Evolutionary conservation across 2,888 invertebrate species (phyloP).

Genomic region (Orthosia cruda): DNA sequence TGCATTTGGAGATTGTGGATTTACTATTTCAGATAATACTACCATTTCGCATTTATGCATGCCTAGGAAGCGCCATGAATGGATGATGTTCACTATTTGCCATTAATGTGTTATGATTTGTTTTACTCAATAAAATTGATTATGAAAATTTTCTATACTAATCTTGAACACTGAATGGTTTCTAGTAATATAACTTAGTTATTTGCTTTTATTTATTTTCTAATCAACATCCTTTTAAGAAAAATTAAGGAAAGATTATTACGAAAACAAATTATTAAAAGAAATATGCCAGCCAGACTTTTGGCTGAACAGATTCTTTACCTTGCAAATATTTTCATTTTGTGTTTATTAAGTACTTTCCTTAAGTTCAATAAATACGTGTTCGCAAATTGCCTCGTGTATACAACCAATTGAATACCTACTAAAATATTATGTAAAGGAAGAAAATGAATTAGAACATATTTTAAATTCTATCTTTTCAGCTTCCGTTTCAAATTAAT

Average conservation of each 20-base stretch:
- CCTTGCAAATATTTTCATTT: slow-evolving; percentile 29
- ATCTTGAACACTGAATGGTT: too few species aligned
- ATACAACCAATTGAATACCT: neutral
- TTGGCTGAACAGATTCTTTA: neutral
- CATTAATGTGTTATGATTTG: too few species aligned
- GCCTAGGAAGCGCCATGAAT: too few species aligned
- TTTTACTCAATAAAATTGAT: too few species aligned
- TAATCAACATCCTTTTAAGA: neutral
- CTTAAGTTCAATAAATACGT: slow-evolving; percentile 8
- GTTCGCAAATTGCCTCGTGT: too few species aligned
- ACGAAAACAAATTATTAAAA: neutral
- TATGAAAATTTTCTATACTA: too few species aligned
- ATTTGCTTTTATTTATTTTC: too few species aligned
- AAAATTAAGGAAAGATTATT: neutral
- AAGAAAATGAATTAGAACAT: neutral
- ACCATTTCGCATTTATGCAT: too few species aligned
- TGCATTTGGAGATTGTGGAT: too few species aligned
- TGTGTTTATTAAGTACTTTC: neutral
- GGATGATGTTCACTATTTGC: too few species aligned
- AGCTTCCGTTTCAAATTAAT: slow-evolving; percentile 3
- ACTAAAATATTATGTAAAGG: neutral
- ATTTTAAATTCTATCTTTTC: neutral
- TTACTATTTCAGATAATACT: too few species aligned
- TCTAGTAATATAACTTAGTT: too few species aligned
- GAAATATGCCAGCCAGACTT: neutral